Conservation (phyloP, 1,140 invertebrate species). For the Drosophila insularis region DNA sequence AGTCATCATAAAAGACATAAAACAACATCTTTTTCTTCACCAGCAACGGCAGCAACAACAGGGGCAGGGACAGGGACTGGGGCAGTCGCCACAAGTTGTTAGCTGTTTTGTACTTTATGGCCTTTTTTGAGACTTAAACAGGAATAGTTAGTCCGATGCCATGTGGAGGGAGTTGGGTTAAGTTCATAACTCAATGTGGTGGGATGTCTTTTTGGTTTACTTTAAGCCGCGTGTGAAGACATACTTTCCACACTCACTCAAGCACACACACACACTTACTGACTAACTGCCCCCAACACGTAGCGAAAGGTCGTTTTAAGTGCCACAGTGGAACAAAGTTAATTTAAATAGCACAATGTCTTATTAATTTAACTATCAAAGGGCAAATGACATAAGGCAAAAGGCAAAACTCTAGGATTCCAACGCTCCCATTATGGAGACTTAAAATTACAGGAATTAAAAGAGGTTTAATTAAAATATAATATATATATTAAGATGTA, state of each 20-base stretch:
- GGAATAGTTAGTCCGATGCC: conserved; percentile 12
- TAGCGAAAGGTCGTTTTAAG: conserved; percentile 58
- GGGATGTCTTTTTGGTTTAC: conserved; percentile 46
- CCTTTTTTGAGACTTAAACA: conserved; percentile 42
- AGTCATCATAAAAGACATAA: conserved; percentile 68
- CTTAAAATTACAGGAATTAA: too few relatives aligned
- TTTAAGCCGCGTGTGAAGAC: conserved; percentile 60
- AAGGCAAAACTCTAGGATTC: too few relatives aligned
- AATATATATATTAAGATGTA: too few relatives aligned
- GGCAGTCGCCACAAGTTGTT: conserved; percentile 67
- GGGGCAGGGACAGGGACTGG: too few relatives aligned
- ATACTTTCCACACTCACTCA: conserved; percentile 43
- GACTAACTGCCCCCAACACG: conserved; percentile 44
- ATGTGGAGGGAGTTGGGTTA: conserved; percentile 34
- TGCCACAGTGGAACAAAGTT: conserved; percentile 45
- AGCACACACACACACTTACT: too few relatives aligned
- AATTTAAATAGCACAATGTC: neutral
- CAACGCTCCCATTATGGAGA: too few relatives aligned
- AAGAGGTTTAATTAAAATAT: too few relatives aligned
- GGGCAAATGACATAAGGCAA: too few relatives aligned
- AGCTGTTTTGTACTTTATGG: conserved; percentile 75
- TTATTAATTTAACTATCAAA: neutral
- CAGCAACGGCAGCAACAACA: conserved; percentile 59
- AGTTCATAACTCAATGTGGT: conserved; percentile 73
- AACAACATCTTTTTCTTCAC: conserved; percentile 47